phyloP scores from a whole-genome alignment of 2,888 invertebrate species.

The Pachycephus smyrnensis region DNA sequence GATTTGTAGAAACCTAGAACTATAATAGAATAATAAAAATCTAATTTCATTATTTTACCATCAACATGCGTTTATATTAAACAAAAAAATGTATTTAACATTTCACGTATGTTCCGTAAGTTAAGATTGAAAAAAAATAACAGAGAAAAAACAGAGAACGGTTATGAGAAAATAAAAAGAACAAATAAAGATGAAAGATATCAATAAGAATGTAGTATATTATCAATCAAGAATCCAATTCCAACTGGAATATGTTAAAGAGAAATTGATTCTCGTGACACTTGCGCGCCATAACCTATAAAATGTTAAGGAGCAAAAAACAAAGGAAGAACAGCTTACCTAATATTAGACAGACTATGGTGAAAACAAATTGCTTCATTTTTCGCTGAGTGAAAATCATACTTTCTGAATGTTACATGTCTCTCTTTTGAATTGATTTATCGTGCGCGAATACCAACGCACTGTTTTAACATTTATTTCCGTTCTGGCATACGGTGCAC shows the following conservation, averaged over 20 bases:
- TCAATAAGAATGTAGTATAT: too few relatives aligned
- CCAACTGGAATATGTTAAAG: background rate
- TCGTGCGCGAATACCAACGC: background rate
- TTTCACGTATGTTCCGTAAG: background rate
- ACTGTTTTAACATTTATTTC: background rate
- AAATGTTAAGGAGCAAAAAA: background rate
- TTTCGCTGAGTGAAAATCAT: slow-evolving; percentile 59
- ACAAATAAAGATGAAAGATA: slow-evolving; percentile 3
- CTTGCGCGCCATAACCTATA: background rate
- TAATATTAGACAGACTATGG: slow-evolving; percentile 54
- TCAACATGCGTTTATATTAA: background rate
- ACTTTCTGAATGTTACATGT: slow-evolving; percentile 30
- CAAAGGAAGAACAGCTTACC: slow-evolving; percentile 42
- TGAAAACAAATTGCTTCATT: slow-evolving; percentile 61
- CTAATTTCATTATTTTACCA: background rate
- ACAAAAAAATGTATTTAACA: background rate
- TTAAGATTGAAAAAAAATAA: background rate
- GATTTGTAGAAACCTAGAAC: slow-evolving; percentile 67
- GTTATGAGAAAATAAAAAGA: background rate
- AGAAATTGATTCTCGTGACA: background rate
- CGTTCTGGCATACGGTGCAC: background rate
- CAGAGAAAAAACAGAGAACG: background rate
- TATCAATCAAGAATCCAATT: background rate
- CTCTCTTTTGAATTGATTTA: slow-evolving; percentile 1
- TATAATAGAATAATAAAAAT: slow-evolving; percentile 38